Conservation (phyloP, 2,888 invertebrate genomes). For the Keiferia lycopersicella region DNA sequence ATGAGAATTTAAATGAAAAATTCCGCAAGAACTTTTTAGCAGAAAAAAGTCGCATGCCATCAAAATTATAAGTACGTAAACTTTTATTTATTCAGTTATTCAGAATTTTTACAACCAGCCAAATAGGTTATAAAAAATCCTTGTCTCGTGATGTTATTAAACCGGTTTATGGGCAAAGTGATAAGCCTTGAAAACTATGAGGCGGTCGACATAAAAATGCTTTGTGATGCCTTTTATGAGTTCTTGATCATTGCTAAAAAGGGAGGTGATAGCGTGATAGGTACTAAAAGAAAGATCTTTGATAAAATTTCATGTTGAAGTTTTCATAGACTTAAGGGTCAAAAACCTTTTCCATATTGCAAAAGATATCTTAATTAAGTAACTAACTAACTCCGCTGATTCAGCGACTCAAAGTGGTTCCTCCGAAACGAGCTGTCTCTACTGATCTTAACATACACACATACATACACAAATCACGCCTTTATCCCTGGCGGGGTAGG, state of each 20-base stretch:
- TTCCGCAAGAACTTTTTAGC: constrained; percentile 14
- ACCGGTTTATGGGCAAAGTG: constrained; percentile 64
- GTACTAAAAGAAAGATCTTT: no score
- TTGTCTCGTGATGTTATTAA: constrained; percentile 53
- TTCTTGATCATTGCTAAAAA: constrained; percentile 44
- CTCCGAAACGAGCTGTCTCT: no score
- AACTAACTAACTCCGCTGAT: no score
- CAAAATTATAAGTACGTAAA: constrained; percentile 19
- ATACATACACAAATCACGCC: no score
- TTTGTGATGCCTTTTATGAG: constrained; percentile 53
- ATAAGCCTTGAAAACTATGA: constrained; percentile 69
- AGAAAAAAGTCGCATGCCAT: not conserved
- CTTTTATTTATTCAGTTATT: constrained; percentile 26
- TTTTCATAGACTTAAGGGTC: no score
- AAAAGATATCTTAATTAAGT: no score
- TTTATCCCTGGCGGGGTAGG: not conserved
- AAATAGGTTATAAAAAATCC: constrained; percentile 26
- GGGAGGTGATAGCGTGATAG: no score
- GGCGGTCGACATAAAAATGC: constrained; percentile 56
- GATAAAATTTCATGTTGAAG: no score
- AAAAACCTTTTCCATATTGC: no score
- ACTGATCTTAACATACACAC: no score
- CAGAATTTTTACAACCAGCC: constrained; percentile 25
- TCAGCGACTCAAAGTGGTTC: no score
- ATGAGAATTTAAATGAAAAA: not conserved